Evolutionary conservation across 2,113 vertebrate genomes (phyloP).

Genomic region (Entomyzon cyanotis): DNA sequence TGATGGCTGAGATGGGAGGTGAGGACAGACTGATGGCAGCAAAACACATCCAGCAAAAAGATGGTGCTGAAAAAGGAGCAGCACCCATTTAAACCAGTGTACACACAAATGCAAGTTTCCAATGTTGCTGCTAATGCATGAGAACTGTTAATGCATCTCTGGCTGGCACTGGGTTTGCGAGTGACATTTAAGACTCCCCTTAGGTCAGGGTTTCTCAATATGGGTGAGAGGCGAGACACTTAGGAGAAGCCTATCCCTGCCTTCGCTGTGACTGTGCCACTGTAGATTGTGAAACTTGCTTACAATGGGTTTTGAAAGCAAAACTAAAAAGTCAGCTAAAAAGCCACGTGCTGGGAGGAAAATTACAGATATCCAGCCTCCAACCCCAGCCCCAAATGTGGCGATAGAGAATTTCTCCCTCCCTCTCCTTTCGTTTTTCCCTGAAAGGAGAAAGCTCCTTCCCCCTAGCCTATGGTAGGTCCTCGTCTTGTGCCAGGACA

Average conservation of each 20-base stretch:
- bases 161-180: neutral
- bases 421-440: neutral
- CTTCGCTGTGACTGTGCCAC: neutral
- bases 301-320: neutral
- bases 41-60: neutral
- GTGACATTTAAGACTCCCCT: neutral
- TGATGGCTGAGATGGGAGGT: neutral
- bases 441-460: neutral
- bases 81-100: neutral
- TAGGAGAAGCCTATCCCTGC: neutral
- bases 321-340: neutral
- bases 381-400: neutral
- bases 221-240: neutral
- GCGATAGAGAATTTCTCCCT: neutral
- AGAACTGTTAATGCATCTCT: neutral
- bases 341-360: neutral
- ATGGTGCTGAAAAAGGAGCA: neutral
- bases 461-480: neutral
- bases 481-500: neutral
- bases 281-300: neutral
- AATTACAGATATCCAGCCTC: neutral
- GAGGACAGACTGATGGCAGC: neutral
- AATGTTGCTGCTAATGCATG: neutral
- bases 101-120: fast-evolving
- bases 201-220: neutral